Percentiles rank a stretch among this genome's conserved stretches.
phyloP scores from a whole-genome alignment of 2,797 vertebrate genomes.

The Manis pentadactyla region DNA sequence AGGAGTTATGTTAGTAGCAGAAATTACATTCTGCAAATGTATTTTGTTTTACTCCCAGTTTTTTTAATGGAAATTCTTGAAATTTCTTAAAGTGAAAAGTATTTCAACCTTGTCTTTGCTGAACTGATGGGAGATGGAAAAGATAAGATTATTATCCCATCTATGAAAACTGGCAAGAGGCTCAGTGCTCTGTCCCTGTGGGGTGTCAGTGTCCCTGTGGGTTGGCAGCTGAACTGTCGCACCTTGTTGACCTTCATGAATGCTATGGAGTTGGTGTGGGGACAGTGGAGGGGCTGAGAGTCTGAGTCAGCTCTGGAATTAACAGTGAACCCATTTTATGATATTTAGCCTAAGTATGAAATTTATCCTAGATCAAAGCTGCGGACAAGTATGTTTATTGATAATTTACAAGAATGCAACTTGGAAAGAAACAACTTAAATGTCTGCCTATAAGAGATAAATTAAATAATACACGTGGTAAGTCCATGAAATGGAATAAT shows the following conservation, averaged over 20 bases:
- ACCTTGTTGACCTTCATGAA: background rate
- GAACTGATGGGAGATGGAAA: background rate
- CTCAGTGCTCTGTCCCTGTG: background rate
- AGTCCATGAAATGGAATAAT: background rate
- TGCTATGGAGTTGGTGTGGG: background rate
- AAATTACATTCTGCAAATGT: background rate
- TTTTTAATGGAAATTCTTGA: slow-evolving; percentile 6
- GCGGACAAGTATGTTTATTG: background rate
- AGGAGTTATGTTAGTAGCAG: background rate
- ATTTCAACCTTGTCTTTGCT: background rate
- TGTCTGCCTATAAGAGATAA: background rate
- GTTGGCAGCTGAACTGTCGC: background rate
- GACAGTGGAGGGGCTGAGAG: background rate
- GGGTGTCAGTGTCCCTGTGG: background rate
- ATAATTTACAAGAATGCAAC: background rate
- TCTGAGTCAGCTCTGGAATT: background rate
- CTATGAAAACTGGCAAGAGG: background rate
- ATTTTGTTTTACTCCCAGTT: slow-evolving; percentile 14
- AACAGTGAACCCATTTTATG: background rate
- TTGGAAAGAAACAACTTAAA: slow-evolving; percentile 7
- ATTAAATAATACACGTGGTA: background rate
- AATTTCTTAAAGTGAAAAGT: background rate
- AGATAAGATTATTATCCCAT: background rate
- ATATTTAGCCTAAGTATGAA: background rate
- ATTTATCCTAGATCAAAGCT: background rate